Conservation (phyloP, 2,113 vertebrate genomes). For the Ptilonorhynchus violaceus region DNA sequence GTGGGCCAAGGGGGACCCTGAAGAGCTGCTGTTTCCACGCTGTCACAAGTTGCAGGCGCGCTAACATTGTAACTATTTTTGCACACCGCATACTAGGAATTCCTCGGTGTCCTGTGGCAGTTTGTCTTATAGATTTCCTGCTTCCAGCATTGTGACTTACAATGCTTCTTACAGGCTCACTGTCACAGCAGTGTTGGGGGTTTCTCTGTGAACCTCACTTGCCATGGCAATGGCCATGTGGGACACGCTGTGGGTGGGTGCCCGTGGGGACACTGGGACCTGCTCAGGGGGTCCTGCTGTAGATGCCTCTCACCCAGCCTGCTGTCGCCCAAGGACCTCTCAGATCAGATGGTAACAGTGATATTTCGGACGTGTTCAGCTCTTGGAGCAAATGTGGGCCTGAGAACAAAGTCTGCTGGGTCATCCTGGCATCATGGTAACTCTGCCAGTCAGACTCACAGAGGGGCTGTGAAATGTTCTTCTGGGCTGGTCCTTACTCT, state of each 20-base stretch:
- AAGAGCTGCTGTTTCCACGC: background rate
- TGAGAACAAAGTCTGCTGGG: background rate
- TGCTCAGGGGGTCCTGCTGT: rapidly evolving
- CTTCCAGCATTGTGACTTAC: background rate
- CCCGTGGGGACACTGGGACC: background rate
- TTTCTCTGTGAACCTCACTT: rapidly evolving
- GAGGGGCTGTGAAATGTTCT: background rate
- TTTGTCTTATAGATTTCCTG: background rate
- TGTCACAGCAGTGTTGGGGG: rapidly evolving
- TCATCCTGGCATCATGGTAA: background rate
- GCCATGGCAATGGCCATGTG: rapidly evolving
- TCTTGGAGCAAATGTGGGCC: background rate
- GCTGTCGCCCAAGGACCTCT: background rate
- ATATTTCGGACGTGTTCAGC: background rate
- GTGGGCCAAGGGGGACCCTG: background rate
- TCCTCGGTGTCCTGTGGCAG: background rate
- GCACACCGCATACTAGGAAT: background rate
- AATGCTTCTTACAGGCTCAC: background rate
- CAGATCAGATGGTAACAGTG: background rate
- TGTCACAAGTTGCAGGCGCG: background rate
- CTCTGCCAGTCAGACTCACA: background rate
- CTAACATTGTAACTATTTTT: background rate
- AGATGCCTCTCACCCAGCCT: background rate
- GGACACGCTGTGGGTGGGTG: rapidly evolving
- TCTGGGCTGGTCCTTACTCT: background rate